These are phyloP conservation scores for Stramonita haemastoma DNA, from an alignment of 2,888 invertebrate species.

Conservation along the genomic window DNA sequence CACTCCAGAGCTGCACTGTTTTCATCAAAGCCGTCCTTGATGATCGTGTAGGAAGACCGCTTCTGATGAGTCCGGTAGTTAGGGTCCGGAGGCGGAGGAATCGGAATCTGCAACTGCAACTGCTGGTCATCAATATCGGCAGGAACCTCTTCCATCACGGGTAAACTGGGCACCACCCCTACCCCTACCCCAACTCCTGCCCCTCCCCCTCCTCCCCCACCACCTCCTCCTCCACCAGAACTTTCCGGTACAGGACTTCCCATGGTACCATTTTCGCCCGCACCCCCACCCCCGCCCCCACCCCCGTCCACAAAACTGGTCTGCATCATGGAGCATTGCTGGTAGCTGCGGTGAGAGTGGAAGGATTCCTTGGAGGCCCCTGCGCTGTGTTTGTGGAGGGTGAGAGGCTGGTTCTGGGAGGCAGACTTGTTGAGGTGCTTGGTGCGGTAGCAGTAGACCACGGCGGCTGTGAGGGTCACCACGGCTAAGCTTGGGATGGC, in stretches of 20 bases:
- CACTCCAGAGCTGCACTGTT: conserved; percentile 43
- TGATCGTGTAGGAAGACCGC: conserved; percentile 69
- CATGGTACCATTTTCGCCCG: conserved; percentile 24
- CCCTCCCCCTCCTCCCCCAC: not conserved
- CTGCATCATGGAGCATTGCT: conserved; percentile 63
- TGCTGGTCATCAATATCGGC: conserved; percentile 37
- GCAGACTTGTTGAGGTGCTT: conserved; percentile 60
- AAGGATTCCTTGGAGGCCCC: conserved; percentile 49
- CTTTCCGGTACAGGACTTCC: conserved; percentile 17
- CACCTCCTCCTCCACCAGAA: not conserved
- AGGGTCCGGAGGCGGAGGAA: conserved; percentile 38
- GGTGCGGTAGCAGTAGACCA: conserved; percentile 62
- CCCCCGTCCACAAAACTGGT: conserved; percentile 58
- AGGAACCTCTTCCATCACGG: conserved; percentile 16
- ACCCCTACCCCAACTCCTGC: not conserved
- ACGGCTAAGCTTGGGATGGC: conserved; percentile 61
- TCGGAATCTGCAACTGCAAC: conserved; percentile 29
- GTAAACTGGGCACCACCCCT: not conserved
- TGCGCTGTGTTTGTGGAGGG: conserved; percentile 52
- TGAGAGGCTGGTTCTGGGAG: conserved; percentile 65
- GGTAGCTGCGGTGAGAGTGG: conserved; percentile 51
- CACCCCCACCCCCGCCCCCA: not conserved
- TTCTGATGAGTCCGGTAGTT: conserved; percentile 62
- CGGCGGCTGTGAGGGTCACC: conserved; percentile 56
- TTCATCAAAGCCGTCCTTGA: conserved; percentile 59